Percentiles rank a stretch among this genome's conserved stretches.
Evolutionary conservation across 2,888 invertebrate species (phyloP).

Genomic region (Acrobasis repandana): DNA sequence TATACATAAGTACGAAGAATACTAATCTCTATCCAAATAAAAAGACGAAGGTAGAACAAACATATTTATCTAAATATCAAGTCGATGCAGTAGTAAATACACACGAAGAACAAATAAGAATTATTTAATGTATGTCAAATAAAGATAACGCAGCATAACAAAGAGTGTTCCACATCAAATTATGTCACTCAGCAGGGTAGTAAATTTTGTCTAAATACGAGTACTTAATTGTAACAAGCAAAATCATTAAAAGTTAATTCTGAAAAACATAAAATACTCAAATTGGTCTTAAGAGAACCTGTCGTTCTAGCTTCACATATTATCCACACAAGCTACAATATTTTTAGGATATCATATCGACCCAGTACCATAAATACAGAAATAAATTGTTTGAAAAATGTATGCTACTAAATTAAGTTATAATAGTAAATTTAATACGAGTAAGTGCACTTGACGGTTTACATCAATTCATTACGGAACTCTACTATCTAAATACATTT

Average conservation of each 20-base stretch:
- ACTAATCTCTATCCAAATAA: conserved; percentile 39
- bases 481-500: neutral
- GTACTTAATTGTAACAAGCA: neutral
- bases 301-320: neutral
- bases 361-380: no score
- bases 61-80: conserved; percentile 49
- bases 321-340: neutral
- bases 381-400: no score
- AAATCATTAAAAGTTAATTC: neutral
- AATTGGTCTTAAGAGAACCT: no score
- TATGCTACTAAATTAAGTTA: no score
- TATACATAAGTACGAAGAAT: neutral
- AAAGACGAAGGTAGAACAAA: conserved; percentile 45
- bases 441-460: conserved; percentile 3
- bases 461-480: neutral
- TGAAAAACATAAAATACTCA: neutral
- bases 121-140: conserved; percentile 48
- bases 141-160: conserved; percentile 42
- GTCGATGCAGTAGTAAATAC: conserved; percentile 48
- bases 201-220: neutral
- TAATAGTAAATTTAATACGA: no score
- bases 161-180: conserved; percentile 36
- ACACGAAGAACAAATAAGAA: conserved; percentile 52
- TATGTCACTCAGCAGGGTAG: neutral
- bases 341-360: no score